These are phyloP conservation scores for Netelia fuscicornis DNA, from an alignment of 2,888 invertebrate species.

Conservation along the genomic window DNA sequence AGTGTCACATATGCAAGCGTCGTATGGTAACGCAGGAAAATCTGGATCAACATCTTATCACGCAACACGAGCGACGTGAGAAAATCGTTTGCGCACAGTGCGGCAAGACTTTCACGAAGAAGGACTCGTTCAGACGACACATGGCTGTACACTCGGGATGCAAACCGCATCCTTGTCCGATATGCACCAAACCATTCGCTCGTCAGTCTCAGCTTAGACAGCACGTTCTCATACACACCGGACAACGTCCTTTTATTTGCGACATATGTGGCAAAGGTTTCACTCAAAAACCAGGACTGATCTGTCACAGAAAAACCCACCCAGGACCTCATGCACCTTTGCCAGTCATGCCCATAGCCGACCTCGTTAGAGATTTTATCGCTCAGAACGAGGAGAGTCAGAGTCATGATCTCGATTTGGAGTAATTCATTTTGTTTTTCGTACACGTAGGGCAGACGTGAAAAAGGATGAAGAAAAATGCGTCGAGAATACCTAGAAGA, in stretches of 20 bases:
- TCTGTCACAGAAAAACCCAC: conserved; percentile 83
- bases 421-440: conserved; percentile 28
- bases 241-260: conserved; percentile 82
- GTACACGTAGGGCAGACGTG: not conserved
- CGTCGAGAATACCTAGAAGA: too few species aligned
- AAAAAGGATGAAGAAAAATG: too few species aligned
- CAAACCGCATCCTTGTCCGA: conserved; percentile 81
- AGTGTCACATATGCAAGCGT: conserved; percentile 82
- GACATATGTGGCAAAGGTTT: conserved; percentile 83
- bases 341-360: conserved; percentile 84
- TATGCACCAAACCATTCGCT: conserved; percentile 82
- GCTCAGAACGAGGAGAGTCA: conserved; percentile 70
- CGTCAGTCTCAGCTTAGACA: conserved; percentile 82
- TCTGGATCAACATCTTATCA: conserved; percentile 81
- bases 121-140: conserved; percentile 83
- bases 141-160: conserved; percentile 83
- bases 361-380: conserved; percentile 82
- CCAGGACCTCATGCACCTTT: conserved; percentile 82
- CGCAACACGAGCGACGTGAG: conserved; percentile 82
- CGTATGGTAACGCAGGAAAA: conserved; percentile 84
- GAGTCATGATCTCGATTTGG: conserved; percentile 45
- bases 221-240: conserved; percentile 83
- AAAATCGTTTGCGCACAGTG: conserved; percentile 83
- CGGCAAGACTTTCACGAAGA: conserved; percentile 83
- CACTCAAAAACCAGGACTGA: conserved; percentile 83